Conservation (phyloP, 2,113 vertebrate genomes). For the Eubucco bourcierii region DNA sequence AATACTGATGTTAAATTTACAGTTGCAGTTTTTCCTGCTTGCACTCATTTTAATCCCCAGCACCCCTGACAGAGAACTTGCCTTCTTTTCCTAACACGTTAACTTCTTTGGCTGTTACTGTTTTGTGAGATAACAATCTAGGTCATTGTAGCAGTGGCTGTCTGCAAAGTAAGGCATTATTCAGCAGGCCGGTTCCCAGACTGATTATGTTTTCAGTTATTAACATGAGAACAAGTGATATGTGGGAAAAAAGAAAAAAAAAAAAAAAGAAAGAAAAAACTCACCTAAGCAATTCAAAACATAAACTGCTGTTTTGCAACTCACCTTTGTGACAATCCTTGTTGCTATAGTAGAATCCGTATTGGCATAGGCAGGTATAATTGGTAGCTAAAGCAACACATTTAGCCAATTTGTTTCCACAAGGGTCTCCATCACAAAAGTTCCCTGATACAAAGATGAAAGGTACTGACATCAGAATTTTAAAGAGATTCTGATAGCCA, state of each 20-base stretch:
- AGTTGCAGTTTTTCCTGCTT: background rate
- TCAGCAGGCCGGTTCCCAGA: background rate
- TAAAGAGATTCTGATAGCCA: background rate
- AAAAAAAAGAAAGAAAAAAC: background rate
- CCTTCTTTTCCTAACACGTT: background rate
- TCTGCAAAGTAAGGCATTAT: background rate
- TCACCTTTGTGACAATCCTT: constrained; percentile 33
- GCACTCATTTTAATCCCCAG: background rate
- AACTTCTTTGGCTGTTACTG: background rate
- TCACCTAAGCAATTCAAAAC: background rate
- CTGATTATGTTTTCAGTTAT: background rate
- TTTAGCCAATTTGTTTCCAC: rapidly evolving
- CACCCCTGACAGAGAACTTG: background rate
- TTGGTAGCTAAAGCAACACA: background rate
- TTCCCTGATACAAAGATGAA: background rate
- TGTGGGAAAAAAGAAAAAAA: background rate
- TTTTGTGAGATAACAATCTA: constrained; percentile 24
- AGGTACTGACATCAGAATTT: background rate
- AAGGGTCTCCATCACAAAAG: rapidly evolving
- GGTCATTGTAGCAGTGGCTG: background rate
- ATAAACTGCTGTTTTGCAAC: background rate
- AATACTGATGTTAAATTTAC: background rate
- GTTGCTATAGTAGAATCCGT: background rate
- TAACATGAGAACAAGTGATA: background rate
- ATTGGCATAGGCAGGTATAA: background rate